phyloP scores from a whole-genome alignment of 2,888 invertebrate genomes.

The Drosophila anomalata region DNA sequence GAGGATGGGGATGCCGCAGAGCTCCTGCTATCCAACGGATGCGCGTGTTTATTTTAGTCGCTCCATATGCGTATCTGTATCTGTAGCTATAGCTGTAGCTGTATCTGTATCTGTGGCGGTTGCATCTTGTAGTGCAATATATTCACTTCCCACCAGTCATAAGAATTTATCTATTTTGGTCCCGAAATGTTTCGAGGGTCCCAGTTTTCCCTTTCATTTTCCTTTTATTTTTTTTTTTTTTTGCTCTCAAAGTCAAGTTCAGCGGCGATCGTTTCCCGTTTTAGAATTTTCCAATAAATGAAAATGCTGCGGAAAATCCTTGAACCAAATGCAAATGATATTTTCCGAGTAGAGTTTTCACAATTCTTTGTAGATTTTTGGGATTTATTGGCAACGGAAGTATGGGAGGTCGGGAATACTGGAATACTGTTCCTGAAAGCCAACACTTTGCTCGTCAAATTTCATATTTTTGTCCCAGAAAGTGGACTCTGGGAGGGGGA shows the following conservation, averaged over 20 bases:
- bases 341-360: neutral
- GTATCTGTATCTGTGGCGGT: slow-evolving; percentile 29
- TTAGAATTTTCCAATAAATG: slow-evolving; percentile 23
- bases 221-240: slow-evolving; percentile 3
- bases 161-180: slow-evolving; percentile 60
- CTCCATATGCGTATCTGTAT: slow-evolving; percentile 25
- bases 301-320: slow-evolving; percentile 21
- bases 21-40: slow-evolving; percentile 69
- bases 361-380: neutral
- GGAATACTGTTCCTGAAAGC: neutral
- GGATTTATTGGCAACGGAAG: neutral
- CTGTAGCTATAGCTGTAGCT: slow-evolving; percentile 24
- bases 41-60: slow-evolving; percentile 77
- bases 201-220: slow-evolving; percentile 14
- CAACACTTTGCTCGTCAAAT: neutral
- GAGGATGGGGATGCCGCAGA: slow-evolving; percentile 1
- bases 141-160: slow-evolving; percentile 36
- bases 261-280: slow-evolving; percentile 54
- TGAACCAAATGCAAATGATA: slow-evolving; percentile 8
- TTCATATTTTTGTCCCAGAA: slow-evolving; percentile 1
- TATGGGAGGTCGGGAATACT: neutral
- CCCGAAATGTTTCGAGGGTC: slow-evolving; percentile 29
- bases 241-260: slow-evolving; percentile 71
- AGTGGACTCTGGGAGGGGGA: neutral
- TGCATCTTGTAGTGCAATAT: slow-evolving; percentile 24